A percentile compares a stretch with the other conserved stretches of the same genome.
These are phyloP conservation scores for Oxyura jamaicensis DNA, from an alignment of 2,113 vertebrate species.

Conservation along the genomic window DNA sequence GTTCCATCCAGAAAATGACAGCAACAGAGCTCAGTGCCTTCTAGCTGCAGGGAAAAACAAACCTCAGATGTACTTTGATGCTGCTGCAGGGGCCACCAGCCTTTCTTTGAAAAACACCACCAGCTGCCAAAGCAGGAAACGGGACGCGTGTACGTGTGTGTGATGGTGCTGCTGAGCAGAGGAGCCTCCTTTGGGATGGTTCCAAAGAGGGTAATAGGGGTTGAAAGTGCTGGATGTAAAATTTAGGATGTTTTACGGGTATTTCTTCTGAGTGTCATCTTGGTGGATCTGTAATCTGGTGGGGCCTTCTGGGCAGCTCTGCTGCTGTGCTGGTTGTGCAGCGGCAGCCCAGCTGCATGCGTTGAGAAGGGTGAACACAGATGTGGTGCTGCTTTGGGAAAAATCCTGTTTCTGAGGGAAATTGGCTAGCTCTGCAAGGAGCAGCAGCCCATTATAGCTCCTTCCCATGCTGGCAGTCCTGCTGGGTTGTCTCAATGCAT, in stretches of 20 bases:
- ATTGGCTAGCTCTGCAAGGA: background rate
- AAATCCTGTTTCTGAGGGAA: background rate
- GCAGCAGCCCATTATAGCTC: background rate
- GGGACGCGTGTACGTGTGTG: accelerated
- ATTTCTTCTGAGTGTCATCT: background rate
- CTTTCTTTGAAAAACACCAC: background rate
- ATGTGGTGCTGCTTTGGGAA: background rate
- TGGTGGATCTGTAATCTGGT: background rate
- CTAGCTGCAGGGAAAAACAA: conserved; percentile 23
- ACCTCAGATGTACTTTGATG: background rate
- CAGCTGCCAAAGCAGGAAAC: background rate
- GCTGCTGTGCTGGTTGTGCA: background rate
- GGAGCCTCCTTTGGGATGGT: background rate
- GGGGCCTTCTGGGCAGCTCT: background rate
- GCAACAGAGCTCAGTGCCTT: background rate
- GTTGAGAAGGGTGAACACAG: background rate
- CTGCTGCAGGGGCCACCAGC: background rate
- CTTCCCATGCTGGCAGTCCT: background rate
- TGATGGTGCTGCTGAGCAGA: background rate
- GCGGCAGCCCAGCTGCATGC: background rate
- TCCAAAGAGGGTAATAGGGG: background rate
- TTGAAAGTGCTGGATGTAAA: background rate
- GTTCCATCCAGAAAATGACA: conserved; percentile 24
- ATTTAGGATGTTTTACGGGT: background rate
- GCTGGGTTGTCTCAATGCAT: background rate